Conservation (phyloP, 2,888 invertebrate species). For the Disparrhopalites patrizii region DNA sequence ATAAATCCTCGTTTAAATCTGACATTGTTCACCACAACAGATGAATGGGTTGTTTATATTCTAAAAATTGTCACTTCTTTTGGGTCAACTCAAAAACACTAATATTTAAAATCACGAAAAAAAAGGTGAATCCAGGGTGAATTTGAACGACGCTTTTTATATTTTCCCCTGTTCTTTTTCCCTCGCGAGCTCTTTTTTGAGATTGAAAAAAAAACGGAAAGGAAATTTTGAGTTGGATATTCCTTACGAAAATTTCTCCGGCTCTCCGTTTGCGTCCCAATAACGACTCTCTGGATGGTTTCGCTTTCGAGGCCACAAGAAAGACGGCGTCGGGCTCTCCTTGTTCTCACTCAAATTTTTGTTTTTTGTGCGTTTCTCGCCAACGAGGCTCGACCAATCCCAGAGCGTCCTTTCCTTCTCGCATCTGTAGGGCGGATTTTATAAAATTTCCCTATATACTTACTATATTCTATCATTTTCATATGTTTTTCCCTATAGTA, state of each 20-base stretch:
- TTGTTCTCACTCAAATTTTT: background rate
- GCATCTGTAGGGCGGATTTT: background rate
- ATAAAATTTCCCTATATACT: too few relatives aligned
- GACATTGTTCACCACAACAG: constrained; percentile 8
- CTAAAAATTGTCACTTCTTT: background rate
- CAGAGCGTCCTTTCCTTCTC: background rate
- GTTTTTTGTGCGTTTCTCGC: constrained; percentile 11
- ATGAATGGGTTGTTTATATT: background rate
- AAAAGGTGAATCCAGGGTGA: constrained; percentile 13
- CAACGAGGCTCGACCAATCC: background rate
- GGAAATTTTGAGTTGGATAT: background rate
- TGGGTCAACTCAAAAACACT: too few relatives aligned
- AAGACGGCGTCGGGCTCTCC: constrained; percentile 1
- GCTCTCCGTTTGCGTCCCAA: too few relatives aligned
- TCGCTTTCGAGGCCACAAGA: too few relatives aligned
- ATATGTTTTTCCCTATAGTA: background rate
- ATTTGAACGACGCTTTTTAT: constrained; percentile 15
- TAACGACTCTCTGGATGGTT: too few relatives aligned
- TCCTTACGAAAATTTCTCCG: too few relatives aligned
- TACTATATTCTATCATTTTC: background rate
- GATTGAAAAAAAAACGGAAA: background rate
- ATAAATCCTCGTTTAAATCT: constrained; percentile 36
- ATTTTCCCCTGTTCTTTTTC: too few relatives aligned
- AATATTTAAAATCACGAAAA: background rate
- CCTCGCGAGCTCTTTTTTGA: constrained; percentile 12